Evolutionary conservation across 2,113 vertebrate species (phyloP), one percentile per base, ranked within the genome.

Genomic region (Chionodraco myersi): DNA sequence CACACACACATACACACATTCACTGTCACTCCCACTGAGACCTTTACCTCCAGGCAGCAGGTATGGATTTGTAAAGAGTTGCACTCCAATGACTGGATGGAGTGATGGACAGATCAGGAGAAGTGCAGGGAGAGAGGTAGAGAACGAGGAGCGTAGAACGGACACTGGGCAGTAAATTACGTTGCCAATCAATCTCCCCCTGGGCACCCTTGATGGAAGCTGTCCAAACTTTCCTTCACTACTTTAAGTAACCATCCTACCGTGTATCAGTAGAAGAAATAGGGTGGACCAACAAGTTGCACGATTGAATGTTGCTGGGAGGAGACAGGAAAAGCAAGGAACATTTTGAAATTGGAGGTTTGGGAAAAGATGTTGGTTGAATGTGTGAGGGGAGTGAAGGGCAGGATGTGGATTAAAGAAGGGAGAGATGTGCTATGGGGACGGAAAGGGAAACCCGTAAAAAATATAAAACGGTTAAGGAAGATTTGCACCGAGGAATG

Each of bases 131-230:
- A 77, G 83, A 72, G 69, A 70, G 84, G 61, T 48, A 51, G 63
- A 56, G 76, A 87, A 67, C 45, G 68, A 62, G 71, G 75, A 82
- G 83, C 78, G 51, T 57, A 82, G 75, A 84, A 74, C 21, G 88
- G 93, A 91, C 89, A 91, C 82, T 91, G 89, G 80, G 89, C 88
- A 92, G 90, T 92, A 95, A 95, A 95, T 95, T 93, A 93, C 91
- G 88, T 92, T 94, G 93, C 93, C 94, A 95, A 94, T 95, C 95
- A 95, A 95, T 95, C 93, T 91, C 89, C 79, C 89, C 88, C 86
- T 74, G 82, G 83, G 84, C 86, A 77, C 65, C 45, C 89, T 71
- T 90, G 89, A 94, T 93, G 92, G 93, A 93, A 92, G 82, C 91
- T 92, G 88, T 93, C 91, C 88, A 94, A 94, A 94, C 88, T 93